Base-by-base conservation (phyloP, 2,113 vertebrate species). In the Limanda limanda region DNA sequence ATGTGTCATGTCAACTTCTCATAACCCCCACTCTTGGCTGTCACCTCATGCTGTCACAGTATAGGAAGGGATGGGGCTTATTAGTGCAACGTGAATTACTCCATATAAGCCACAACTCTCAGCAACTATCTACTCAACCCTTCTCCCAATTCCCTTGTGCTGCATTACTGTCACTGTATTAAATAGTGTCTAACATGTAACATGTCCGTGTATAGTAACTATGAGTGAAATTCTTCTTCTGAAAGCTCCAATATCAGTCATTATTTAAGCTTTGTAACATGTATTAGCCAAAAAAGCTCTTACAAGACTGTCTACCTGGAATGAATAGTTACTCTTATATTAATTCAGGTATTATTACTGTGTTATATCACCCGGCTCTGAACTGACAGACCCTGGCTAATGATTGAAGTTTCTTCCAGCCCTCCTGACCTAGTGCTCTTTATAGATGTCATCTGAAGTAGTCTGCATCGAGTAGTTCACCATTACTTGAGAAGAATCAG, bases 1-100 rank as follows among this genome's bases (percentile, higher is more conserved):
- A 37, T 31, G 27, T 66, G 65, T 63, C 27, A 68, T 57, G 56
- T 83, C 71, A 85, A 42, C 23, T 74, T 69, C 15, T 56, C n/a
- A 52, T 25, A 68, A 78, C 51, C 20, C 59, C 42, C 74, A 62
- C 45, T 56, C 68, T 21, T 11, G 13, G 37, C 73, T 73, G 62
- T 68, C 55, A 63, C 18, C n/a, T 35, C 0, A 1, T 52, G 21
- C 27, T 68, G 55, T 61, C n/a, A 60, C 17, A 11, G 13, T 45
- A 12, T n/a, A 17, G 55, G 17, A 37, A 60, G 40, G 12, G 14
- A 18, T 2, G 40, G 63, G n/a, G 10, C 70, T 67, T 42, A 66
- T 61, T 18, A 9, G 8, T 25, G 6, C 6, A 25, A 18, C 3
- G 23, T 27, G 52, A 20, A 68, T 60, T 21, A 7, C 9, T 74